Evolutionary conservation across 2,888 invertebrate genomes (phyloP), one percentile per base, ranked within the genome.

Genomic region (Corythucha ciliata): DNA sequence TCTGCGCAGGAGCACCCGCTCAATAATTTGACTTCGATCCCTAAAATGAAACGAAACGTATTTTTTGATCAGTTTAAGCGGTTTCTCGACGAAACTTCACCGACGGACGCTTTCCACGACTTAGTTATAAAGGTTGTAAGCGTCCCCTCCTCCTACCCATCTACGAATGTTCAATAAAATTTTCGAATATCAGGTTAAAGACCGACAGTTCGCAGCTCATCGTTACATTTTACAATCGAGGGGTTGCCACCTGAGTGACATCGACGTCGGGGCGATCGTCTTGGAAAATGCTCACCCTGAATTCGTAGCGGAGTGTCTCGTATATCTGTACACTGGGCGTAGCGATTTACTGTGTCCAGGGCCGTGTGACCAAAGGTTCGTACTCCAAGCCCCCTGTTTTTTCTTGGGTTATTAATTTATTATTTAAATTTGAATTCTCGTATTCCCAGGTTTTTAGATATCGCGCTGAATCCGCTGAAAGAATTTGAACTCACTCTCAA

Each of bases 31-130:
- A 64, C 65, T 1, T 71, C 72, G 0, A 29, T 73, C n/a, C n/a
- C n/a, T n/a, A n/a, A n/a, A n/a, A n/a, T n/a, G n/a, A n/a, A n/a
- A 34, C n/a, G n/a, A n/a, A n/a, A n/a, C n/a, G n/a, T n/a, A n/a
- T n/a, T 20, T 20, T 10, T 10, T 36, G 1, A 36, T 36, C 14
- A n/a, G 36, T 7, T n/a, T n/a, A n/a, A n/a, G n/a, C 68, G 71
- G 27, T 68, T 88, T 1, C 68, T 81, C 8, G 72, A 76, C 49
- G 78, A 81, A 46, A 74, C 79, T 0, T 70, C 74, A 32, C 76
- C 78, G 53, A 72, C 72, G 41, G 88, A 88, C 66, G 66, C 73
- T 8, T 70, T 87, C 12, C 83, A 85, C 63, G 88, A 90, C 66
- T 71, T 86, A 1, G 67, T 80, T 7, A 78, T 88, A 61, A 75